Percentiles rank a stretch among this genome's conserved stretches.
Evolutionary conservation across 2,113 vertebrate species (phyloP).

Genomic region (Centrocercus urophasianus): DNA sequence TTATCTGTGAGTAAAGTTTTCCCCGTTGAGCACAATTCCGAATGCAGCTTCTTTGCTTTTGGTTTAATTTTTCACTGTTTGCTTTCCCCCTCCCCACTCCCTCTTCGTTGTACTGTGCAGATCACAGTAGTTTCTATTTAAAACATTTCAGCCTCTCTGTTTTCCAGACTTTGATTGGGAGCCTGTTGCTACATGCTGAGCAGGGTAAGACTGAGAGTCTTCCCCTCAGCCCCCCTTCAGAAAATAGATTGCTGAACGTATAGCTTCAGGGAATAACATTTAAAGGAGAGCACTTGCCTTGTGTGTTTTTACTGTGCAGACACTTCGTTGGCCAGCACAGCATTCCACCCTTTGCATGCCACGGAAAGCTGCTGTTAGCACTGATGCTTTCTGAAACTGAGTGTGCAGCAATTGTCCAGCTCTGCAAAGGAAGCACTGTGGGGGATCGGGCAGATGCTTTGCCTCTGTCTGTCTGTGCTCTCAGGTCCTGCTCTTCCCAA

Average conservation of each 20-base stretch:
- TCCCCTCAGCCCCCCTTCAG: not conserved
- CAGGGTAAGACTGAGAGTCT: slow-evolving; percentile 2
- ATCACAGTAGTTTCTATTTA: slow-evolving; percentile 62
- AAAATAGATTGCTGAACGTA: slow-evolving; percentile 36
- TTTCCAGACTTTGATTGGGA: slow-evolving; percentile 54
- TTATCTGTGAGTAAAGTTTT: not conserved
- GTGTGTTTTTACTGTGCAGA: not conserved
- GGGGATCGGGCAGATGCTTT: not conserved
- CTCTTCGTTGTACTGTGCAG: not conserved
- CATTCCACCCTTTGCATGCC: not conserved
- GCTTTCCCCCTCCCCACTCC: not conserved
- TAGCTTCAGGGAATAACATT: slow-evolving; percentile 62
- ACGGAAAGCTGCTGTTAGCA: not conserved
- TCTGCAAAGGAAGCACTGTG: not conserved
- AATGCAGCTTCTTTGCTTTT: not conserved
- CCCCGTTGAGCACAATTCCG: not conserved
- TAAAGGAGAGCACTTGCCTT: slow-evolving; percentile 28
- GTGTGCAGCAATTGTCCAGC: not conserved
- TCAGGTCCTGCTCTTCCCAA: slow-evolving; percentile 4
- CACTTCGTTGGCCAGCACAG: not conserved
- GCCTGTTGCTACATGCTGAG: slow-evolving; percentile 58
- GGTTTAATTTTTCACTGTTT: not conserved
- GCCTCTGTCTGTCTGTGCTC: not conserved
- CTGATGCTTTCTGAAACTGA: not conserved
- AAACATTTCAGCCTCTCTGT: slow-evolving; percentile 60